Percentiles rank a stretch among this genome's conserved stretches.
phyloP scores from a whole-genome alignment of 2,797 vertebrate species.

The Myotis pilosus region DNA sequence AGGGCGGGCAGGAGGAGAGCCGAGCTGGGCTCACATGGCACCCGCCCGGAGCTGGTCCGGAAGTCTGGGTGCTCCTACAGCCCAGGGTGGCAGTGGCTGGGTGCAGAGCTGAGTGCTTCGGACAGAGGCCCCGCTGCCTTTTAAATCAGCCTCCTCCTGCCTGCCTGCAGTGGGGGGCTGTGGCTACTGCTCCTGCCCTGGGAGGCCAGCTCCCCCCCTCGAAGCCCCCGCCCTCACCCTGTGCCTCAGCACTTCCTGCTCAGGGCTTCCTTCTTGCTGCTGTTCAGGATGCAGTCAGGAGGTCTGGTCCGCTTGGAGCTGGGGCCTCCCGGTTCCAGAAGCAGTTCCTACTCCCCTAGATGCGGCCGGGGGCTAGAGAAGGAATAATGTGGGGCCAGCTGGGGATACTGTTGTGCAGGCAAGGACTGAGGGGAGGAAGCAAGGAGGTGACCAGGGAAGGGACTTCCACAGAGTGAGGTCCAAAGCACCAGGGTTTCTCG shows the following conservation, averaged over 20 bases:
- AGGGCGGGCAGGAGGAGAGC: background rate
- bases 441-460: background rate
- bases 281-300: background rate
- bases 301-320: background rate
- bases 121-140: slow-evolving; percentile 82
- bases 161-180: background rate
- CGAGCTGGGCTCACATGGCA: slow-evolving; percentile 78
- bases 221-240: slow-evolving; percentile 35
- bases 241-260: slow-evolving; percentile 73
- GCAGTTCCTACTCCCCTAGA: background rate
- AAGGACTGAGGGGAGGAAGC: background rate
- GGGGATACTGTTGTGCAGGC: background rate
- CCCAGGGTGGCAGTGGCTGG: background rate
- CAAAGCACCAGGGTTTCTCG: background rate
- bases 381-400: background rate
- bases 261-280: slow-evolving; percentile 64
- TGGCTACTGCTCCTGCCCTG: background rate
- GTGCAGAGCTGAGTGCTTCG: slow-evolving; percentile 50
- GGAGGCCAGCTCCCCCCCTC: slow-evolving; percentile 20
- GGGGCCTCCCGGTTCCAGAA: background rate
- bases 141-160: slow-evolving; percentile 80
- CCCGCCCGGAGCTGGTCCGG: slow-evolving; percentile 67
- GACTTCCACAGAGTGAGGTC: background rate
- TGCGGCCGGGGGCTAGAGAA: background rate
- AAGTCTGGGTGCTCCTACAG: slow-evolving; percentile 77